Evolutionary conservation across 2,113 vertebrate species (phyloP), one percentile per base, ranked within the genome.

Genomic region (Pituophis catenifer): DNA sequence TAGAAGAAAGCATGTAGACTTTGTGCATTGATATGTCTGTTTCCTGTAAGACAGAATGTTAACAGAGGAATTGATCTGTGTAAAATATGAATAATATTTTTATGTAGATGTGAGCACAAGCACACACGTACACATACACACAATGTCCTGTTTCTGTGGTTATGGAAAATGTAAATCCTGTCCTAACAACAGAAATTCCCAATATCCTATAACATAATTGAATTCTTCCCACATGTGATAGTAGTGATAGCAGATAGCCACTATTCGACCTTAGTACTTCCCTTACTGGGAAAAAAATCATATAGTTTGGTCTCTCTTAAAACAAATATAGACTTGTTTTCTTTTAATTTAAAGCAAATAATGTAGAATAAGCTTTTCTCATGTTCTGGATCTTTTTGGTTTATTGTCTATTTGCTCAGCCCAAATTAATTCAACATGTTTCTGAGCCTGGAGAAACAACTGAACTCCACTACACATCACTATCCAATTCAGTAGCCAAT

Each of bases 371-470:
- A 96, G 89, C 70, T 94, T 90, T 90, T 92, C 89, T 95, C 54
- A 8, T 90, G 13, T 94, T 95, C 3, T 38, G 93, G 81, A 17
- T 88, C 75, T 91, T 89, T 93, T 81, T 88, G 52, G 15, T 95
- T 95, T 94, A 53, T 92, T 93, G 94, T 91, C 90, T 95, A 70
- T 95, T 96, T 96, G 92, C 59, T 92, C 44, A 90, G 59, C 86
- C 88, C 75, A 93, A 93, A 95, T 94, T 95, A 96, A 95, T 97
- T 95, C 92, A 92, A 59, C 0, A 0, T 95, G 93, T 93, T 96
- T 94, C 93, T 81, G 92, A 94, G 89, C 90, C 91, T 88, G 4
- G 29, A 93, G 93, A 95, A 92, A 57, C 29, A 94, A 92, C 89
- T 54, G 93, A 95, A 59, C 93, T 89, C 93, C 8, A 0, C 93